Percentiles rank a stretch among this genome's conserved stretches.
Evolutionary conservation across 2,113 vertebrate species (phyloP).

Genomic region (Rhombomys opimus): DNA sequence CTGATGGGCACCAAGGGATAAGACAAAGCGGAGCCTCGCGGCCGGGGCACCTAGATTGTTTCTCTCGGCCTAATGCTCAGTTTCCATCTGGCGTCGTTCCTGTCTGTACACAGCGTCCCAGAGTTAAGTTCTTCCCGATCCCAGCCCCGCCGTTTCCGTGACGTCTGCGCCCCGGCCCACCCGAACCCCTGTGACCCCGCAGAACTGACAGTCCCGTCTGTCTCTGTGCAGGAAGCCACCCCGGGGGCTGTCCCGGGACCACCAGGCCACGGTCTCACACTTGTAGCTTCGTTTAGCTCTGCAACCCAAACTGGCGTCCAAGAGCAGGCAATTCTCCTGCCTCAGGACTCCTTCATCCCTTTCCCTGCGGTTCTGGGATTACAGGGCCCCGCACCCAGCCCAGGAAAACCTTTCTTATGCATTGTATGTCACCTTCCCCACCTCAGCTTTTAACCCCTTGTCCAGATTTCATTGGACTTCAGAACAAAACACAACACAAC

Average conservation of each 20-base stretch:
- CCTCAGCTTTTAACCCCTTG: neutral
- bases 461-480: neutral
- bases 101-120: fast-evolving
- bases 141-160: neutral
- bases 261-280: neutral
- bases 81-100: neutral
- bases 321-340: neutral
- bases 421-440: too few relatives aligned
- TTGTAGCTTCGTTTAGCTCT: neutral
- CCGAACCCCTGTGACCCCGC: neutral
- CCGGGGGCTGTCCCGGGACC: neutral
- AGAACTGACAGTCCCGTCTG: neutral
- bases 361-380: neutral
- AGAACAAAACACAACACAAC: too few relatives aligned
- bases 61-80: neutral
- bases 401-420: neutral
- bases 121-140: neutral
- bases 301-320: neutral
- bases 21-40: neutral
- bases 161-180: too few relatives aligned
- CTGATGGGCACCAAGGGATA: neutral
- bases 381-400: too few relatives aligned
- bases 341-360: neutral
- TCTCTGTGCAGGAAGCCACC: neutral
- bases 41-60: neutral